phyloP scores from a whole-genome alignment of 2,113 vertebrate species.

The Misgurnus mizolepis region DNA sequence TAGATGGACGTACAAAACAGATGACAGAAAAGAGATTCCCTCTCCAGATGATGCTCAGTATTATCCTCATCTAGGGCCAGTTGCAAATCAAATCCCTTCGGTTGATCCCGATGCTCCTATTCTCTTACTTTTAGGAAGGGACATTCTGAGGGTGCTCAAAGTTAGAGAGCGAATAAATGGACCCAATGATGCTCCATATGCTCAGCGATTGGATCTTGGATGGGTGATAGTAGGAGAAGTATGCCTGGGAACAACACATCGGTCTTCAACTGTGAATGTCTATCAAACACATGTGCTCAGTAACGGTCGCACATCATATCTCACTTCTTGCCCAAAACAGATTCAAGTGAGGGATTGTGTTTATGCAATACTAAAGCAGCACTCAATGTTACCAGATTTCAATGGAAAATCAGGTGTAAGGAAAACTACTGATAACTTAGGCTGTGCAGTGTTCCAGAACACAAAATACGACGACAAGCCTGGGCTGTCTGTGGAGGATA shows the following conservation, averaged over 20 bases:
- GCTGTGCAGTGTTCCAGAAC: slow-evolving; percentile 3
- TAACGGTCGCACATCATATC: background rate
- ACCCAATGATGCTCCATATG: background rate
- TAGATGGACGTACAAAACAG: background rate
- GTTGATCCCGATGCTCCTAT: background rate
- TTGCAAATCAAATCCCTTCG: background rate
- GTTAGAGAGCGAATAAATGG: slow-evolving; percentile 31
- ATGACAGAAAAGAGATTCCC: slow-evolving; percentile 36
- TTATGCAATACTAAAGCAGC: background rate
- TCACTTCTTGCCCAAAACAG: background rate
- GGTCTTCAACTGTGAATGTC: background rate
- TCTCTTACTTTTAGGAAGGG: slow-evolving; percentile 24
- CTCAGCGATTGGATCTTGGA: background rate
- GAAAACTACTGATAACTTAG: background rate
- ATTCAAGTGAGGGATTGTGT: slow-evolving; percentile 1
- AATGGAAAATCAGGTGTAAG: background rate
- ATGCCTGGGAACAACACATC: background rate
- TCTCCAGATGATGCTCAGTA: background rate
- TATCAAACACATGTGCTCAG: background rate
- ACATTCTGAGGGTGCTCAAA: slow-evolving; percentile 29
- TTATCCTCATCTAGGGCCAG: background rate
- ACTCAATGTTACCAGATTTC: background rate
- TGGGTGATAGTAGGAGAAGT: slow-evolving; percentile 15
- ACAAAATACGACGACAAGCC: background rate
- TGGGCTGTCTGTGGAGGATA: slow-evolving; percentile 21